phyloP scores from a whole-genome alignment of 2,888 invertebrate species.

The Chirona hameri region DNA sequence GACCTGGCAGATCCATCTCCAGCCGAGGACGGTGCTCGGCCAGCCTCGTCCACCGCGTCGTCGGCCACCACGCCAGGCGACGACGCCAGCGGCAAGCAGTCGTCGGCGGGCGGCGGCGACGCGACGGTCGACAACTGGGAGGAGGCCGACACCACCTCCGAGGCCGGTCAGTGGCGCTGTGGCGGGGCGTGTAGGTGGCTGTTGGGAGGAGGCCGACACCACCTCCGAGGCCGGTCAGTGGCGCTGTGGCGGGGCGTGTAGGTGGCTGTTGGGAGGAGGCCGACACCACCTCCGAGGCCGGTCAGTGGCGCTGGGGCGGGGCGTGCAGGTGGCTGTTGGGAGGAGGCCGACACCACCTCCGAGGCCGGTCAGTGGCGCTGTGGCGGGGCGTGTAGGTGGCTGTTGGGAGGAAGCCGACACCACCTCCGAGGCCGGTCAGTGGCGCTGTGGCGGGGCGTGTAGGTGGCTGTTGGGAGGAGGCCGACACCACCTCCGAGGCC shows the following conservation, averaged over 20 bases:
- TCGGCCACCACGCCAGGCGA: constrained; percentile 33
- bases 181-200: too few relatives aligned
- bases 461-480: constrained; percentile 63
- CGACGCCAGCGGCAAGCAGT: constrained; percentile 43
- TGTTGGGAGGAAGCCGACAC: constrained; percentile 62
- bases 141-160: constrained; percentile 58
- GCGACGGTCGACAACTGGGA: constrained; percentile 70
- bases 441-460: too few relatives aligned
- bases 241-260: too few relatives aligned
- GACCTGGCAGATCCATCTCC: background rate
- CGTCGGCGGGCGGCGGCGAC: constrained; percentile 44
- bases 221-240: constrained; percentile 24
- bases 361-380: constrained; percentile 1
- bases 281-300: constrained; percentile 49
- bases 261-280: constrained; percentile 67
- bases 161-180: background rate
- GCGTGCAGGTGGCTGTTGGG: constrained; percentile 55
- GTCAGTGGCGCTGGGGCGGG: background rate
- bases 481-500: constrained; percentile 52
- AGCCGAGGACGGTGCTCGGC: constrained; percentile 38
- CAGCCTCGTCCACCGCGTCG: constrained; percentile 23
- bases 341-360: constrained; percentile 61
- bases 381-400: too few relatives aligned
- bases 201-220: constrained; percentile 74
- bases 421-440: constrained; percentile 24